A percentile compares a stretch with the other conserved stretches of the same genome.
Evolutionary conservation across 2,888 invertebrate genomes (phyloP).

Genomic region (Drosophila demipolita): DNA sequence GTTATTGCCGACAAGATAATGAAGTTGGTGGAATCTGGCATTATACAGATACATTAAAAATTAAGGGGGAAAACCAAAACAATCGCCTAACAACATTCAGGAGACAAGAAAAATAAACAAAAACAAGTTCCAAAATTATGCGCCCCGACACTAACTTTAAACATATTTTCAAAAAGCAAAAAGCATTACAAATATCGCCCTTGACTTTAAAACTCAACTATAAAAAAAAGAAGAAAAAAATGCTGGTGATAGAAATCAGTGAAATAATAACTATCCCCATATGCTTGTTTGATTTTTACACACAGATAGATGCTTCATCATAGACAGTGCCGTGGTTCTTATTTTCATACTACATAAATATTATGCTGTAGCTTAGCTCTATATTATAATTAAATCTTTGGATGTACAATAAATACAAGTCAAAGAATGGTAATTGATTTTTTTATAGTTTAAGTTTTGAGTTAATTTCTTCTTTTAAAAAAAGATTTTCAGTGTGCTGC

Average conservation of each 20-base stretch:
- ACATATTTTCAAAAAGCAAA: slow-evolving; percentile 35
- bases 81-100: slow-evolving; percentile 68
- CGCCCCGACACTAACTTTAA: slow-evolving; percentile 29
- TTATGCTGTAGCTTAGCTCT: slow-evolving; percentile 75
- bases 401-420: slow-evolving; percentile 72
- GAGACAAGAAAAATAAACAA: slow-evolving; percentile 34
- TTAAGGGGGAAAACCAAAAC: slow-evolving; percentile 20
- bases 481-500: neutral
- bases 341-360: slow-evolving; percentile 69
- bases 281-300: slow-evolving; percentile 61
- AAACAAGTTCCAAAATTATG: slow-evolving; percentile 7
- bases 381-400: slow-evolving; percentile 63
- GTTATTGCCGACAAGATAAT: slow-evolving; percentile 98
- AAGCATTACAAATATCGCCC: slow-evolving; percentile 33
- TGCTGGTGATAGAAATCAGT: slow-evolving; percentile 15
- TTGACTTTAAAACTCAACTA: slow-evolving; percentile 5
- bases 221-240: slow-evolving; percentile 30
- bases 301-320: slow-evolving; percentile 51
- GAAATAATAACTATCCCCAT: slow-evolving; percentile 8
- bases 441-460: neutral
- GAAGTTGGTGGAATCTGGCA: slow-evolving; percentile 97
- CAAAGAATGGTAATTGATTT: slow-evolving; percentile 54
- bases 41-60: slow-evolving; percentile 95
- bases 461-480: neutral
- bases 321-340: slow-evolving; percentile 43